Evolutionary conservation across 2,113 vertebrate species (phyloP).

Genomic region (Cinclus mexicanus): DNA sequence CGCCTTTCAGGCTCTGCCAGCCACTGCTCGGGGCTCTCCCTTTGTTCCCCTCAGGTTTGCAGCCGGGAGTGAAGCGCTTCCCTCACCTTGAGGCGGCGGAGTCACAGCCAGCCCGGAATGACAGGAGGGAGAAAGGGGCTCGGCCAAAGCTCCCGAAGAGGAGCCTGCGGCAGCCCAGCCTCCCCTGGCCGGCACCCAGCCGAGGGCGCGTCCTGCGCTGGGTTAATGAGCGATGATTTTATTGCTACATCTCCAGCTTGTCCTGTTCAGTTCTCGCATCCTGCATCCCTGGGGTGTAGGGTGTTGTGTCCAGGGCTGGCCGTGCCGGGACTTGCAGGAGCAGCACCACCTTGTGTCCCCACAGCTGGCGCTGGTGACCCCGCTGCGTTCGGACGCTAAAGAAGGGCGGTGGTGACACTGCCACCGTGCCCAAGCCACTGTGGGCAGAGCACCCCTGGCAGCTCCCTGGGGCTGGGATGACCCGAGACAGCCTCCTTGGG

Average conservation of each 20-base stretch:
- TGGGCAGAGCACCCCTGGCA: neutral
- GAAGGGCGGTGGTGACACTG: neutral
- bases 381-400: neutral
- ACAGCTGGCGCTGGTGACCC: neutral
- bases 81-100: neutral
- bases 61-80: neutral
- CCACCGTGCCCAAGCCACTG: rapidly evolving
- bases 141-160: neutral
- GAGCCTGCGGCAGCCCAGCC: neutral
- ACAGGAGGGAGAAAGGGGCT: neutral
- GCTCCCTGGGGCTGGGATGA: neutral
- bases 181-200: neutral
- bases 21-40: neutral
- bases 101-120: neutral
- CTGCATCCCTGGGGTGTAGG: neutral
- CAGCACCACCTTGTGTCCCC: neutral
- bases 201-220: neutral
- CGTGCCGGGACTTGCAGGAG: neutral
- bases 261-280: neutral
- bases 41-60: neutral
- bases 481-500: rapidly evolving
- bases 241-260: neutral
- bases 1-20: neutral
- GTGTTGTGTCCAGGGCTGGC: neutral
- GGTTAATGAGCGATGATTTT: neutral